Percentiles rank a stretch among this genome's conserved stretches.
Evolutionary conservation across 2,113 vertebrate species (phyloP).

Genomic region (Caranx melampygus): DNA sequence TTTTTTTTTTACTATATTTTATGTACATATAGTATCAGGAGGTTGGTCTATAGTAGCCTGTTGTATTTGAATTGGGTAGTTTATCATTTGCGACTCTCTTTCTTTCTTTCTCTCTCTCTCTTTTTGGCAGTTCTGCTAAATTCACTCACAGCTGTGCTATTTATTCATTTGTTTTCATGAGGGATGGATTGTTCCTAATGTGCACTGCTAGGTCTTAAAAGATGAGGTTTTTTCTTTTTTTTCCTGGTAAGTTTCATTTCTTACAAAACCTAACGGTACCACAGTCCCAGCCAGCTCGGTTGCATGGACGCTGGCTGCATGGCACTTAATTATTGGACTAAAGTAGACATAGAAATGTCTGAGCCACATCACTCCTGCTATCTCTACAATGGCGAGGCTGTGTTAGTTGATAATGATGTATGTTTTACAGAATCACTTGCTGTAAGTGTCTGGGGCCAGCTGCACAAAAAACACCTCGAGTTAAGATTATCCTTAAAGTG

Average conservation of each 20-base stretch:
- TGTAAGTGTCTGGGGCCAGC: neutral
- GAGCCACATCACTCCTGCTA: constrained; percentile 22
- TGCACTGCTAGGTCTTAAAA: constrained; percentile 54
- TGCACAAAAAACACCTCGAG: no score
- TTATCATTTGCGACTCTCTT: constrained; percentile 5
- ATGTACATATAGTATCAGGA: constrained; percentile 50
- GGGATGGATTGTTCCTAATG: constrained; percentile 49
- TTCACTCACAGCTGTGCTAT: constrained; percentile 41
- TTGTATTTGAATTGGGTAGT: constrained; percentile 34
- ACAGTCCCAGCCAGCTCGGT: constrained; percentile 9
- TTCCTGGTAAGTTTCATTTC: constrained; percentile 18
- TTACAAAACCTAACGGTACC: constrained; percentile 35
- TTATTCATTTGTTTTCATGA: constrained; percentile 54
- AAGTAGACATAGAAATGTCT: constrained; percentile 11
- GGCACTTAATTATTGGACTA: constrained; percentile 37
- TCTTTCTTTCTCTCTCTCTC: constrained; percentile 20
- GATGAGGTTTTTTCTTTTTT: constrained; percentile 15
- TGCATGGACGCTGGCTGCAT: neutral
- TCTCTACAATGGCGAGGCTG: neutral
- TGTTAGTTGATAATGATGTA: constrained; percentile 10
- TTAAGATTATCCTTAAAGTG: no score
- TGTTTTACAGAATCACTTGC: constrained; percentile 5
- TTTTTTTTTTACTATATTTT: constrained; percentile 25
- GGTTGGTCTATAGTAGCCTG: constrained; percentile 19
- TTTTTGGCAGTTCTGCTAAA: constrained; percentile 31